Conservation (phyloP, 2,113 vertebrate genomes). For the Albula glossodonta region DNA sequence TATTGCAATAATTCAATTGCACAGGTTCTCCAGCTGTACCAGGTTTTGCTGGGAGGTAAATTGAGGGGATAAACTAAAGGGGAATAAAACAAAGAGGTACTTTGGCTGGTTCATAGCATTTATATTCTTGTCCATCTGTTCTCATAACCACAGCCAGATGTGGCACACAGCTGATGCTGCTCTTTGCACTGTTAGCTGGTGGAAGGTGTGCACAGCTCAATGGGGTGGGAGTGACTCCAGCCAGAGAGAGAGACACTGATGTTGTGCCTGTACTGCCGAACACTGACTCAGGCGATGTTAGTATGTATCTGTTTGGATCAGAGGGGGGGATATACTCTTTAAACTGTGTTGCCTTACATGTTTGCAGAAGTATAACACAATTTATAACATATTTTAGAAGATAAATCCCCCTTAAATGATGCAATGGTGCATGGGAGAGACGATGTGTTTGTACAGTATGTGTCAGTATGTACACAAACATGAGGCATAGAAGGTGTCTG, state of each 20-base stretch:
- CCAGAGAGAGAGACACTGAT: background rate
- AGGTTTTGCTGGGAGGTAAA: constrained; percentile 32
- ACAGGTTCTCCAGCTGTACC: background rate
- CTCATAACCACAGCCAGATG: constrained; percentile 59
- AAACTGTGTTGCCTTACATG: background rate
- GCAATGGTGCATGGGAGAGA: background rate
- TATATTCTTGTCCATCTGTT: constrained; percentile 66
- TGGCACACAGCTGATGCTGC: constrained; percentile 54
- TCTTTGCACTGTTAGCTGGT: constrained; percentile 27
- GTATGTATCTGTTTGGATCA: background rate
- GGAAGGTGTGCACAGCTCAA: background rate
- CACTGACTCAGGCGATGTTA: background rate
- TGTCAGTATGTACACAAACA: background rate
- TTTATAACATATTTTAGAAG: background rate
- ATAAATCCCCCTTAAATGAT: background rate
- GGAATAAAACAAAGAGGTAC: constrained; percentile 30
- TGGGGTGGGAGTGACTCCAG: background rate
- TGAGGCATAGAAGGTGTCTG: background rate
- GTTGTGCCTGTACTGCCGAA: background rate
- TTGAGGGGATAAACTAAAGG: constrained; percentile 40
- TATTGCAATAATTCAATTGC: background rate
- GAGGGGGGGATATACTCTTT: background rate
- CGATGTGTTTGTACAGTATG: background rate
- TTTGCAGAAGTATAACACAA: no score
- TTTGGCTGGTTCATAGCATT: constrained; percentile 46